Base-by-base conservation (phyloP, 2,113 vertebrate species). In the Tyrannus savana region DNA sequence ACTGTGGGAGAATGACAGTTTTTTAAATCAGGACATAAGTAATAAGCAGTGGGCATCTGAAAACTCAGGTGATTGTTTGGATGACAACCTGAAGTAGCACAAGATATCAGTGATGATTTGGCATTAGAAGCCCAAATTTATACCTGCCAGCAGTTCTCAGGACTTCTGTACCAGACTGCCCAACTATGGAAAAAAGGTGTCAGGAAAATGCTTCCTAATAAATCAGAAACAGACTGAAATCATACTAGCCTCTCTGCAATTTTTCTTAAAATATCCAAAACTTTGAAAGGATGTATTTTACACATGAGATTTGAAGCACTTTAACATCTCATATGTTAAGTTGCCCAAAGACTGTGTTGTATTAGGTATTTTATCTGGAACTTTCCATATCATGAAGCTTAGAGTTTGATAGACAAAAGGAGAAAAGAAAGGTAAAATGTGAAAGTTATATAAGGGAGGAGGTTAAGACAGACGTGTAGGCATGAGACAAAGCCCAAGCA, bases 401-500 rank as follows among this genome's bases (percentile, higher is more conserved):
- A 24, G 22, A 71, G 18, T 72, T 14, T 77, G 31, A 49, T 31
- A 67, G 22, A 23, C 8, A 41, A 71, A 66, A 71, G 15, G 17
- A 67, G 9, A 15, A 72, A 59, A 67, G 42, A 66, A 76, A 80
- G 6, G 33, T 55, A 33, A 7, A n/a, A 75, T 21, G 9, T 11
- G 41, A 63, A 42, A 49, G 6, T 19, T 66, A 14, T 0, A 0
- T 31, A 42, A 42, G 14, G 30, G 37, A 77, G 68, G 33, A 93
- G 3, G 14, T 64, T 56, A 10, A 3, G 23, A 6, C 6, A 50
- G 19, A 71, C 7, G 2, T 1, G 1, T 67, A 68, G 6, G 27
- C 12, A 33, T 50, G 53, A 53, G 6, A 44, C 18, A 79, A 74
- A 90, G 9, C 4, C 22, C 39, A 12, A 8, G 5, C 6, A 77